These are phyloP conservation scores for Cephus nigrinus DNA, from an alignment of 2,888 invertebrate genomes.

Conservation along the genomic window DNA sequence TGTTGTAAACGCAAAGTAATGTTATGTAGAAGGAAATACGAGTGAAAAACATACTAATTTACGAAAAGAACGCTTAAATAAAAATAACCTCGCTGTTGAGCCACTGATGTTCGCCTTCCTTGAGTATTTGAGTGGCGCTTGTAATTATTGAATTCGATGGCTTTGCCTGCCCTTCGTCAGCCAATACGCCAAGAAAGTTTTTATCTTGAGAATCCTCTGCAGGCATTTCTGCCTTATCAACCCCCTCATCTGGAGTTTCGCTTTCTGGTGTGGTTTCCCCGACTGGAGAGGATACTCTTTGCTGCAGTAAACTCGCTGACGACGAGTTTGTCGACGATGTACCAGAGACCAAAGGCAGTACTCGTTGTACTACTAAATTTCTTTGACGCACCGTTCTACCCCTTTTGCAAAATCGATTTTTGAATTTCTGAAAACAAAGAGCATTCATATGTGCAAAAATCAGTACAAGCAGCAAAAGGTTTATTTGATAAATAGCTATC, in stretches of 20 bases:
- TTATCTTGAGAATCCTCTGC: conserved; percentile 24
- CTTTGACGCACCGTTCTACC: conserved; percentile 66
- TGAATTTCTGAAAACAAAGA: conserved; percentile 58
- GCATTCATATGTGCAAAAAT: not conserved
- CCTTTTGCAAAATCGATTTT: conserved; percentile 65
- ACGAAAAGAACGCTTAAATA: not conserved
- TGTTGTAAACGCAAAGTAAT: conserved; percentile 24
- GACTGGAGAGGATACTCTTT: conserved; percentile 21
- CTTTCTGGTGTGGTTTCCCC: conserved; percentile 16
- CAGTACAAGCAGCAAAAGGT: not conserved
- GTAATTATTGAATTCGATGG: conserved; percentile 63
- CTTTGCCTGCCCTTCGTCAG: conserved; percentile 41
- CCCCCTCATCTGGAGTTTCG: conserved; percentile 24
- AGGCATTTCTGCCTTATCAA: conserved; percentile 28
- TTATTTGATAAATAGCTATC: not conserved
- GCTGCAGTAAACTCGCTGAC: conserved; percentile 10
- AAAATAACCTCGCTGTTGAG: conserved; percentile 75
- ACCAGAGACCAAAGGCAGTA: conserved; percentile 77
- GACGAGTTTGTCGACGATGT: conserved; percentile 32
- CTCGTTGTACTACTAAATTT: conserved; percentile 81
- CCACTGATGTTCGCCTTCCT: conserved; percentile 75
- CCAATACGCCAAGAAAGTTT: conserved; percentile 48
- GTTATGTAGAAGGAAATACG: not conserved
- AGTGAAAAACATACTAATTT: not conserved
- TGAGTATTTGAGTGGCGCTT: conserved; percentile 62